phyloP scores from a whole-genome alignment of 2,113 vertebrate genomes.

The Gallinago paraguaiae region DNA sequence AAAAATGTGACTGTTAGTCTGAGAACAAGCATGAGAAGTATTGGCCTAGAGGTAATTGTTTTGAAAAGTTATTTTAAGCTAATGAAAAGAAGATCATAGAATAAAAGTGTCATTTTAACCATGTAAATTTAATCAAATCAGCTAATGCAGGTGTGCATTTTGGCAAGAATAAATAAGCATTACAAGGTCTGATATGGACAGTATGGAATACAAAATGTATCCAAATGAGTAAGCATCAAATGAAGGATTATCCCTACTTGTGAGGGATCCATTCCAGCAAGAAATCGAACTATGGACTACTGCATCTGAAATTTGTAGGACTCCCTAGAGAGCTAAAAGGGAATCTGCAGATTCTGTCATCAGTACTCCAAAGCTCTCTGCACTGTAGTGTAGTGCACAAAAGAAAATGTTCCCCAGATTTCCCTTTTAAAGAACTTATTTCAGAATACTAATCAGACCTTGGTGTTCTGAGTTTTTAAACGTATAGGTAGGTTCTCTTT shows the following conservation, averaged over 20 bases:
- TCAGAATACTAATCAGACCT: background rate
- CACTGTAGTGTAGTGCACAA: background rate
- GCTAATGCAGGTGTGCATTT: background rate
- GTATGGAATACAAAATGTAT: constrained; percentile 60
- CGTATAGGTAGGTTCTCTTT: background rate
- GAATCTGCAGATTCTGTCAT: background rate
- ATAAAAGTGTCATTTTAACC: background rate
- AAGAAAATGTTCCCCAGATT: background rate
- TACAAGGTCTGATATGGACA: constrained; percentile 22
- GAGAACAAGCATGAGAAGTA: background rate
- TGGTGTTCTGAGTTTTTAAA: background rate
- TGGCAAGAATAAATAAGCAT: constrained; percentile 29
- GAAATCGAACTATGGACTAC: constrained; percentile 64
- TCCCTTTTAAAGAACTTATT: background rate
- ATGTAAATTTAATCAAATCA: background rate
- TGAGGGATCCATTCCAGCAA: constrained; percentile 70
- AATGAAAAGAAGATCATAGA: background rate
- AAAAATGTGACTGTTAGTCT: background rate
- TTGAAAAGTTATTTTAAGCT: constrained; percentile 2
- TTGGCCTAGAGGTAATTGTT: background rate
- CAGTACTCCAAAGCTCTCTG: background rate
- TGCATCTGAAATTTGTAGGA: constrained; percentile 34
- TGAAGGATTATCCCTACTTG: constrained; percentile 69
- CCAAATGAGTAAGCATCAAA: constrained; percentile 73
- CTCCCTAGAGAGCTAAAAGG: constrained; percentile 40